Evolutionary conservation across 2,113 vertebrate species (phyloP).

Genomic region (Epinephelus moara): DNA sequence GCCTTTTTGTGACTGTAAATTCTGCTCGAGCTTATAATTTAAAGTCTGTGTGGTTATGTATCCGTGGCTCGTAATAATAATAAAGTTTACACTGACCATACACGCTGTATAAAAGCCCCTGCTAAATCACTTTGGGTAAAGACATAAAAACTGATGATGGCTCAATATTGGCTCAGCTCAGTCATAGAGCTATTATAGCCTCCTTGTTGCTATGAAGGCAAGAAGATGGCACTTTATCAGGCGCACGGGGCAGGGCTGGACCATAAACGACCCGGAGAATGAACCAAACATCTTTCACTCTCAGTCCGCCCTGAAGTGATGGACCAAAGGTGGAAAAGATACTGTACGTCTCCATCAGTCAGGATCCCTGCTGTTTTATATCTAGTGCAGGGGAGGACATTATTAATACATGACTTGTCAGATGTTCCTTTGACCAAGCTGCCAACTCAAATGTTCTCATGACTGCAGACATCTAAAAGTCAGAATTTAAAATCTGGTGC

Average conservation of each 20-base stretch:
- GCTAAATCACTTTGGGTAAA: constrained; percentile 3
- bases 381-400: constrained; percentile 26
- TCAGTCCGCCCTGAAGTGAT: not conserved
- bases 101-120: not conserved
- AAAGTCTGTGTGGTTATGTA: not conserved
- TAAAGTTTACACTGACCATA: not conserved
- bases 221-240: constrained; percentile 8
- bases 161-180: constrained; percentile 35
- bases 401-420: constrained; percentile 57
- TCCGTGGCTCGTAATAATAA: not conserved
- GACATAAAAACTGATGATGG: constrained; percentile 23
- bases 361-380: constrained; percentile 35
- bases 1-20: not conserved
- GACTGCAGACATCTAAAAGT: constrained; percentile 28
- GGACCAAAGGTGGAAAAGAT: constrained; percentile 25
- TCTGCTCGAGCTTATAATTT: not conserved
- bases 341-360: constrained; percentile 9
- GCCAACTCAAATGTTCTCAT: constrained; percentile 5
- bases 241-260: not conserved
- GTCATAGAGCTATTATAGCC: constrained; percentile 24
- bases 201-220: constrained; percentile 9
- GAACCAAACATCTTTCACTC: constrained; percentile 35
- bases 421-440: constrained; percentile 44
- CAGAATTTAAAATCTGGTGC: constrained; percentile 23
- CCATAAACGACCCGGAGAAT: constrained; percentile 13